A percentile compares a stretch with the other conserved stretches of the same genome.
Conservation (phyloP, 2,797 vertebrate species). For the Alcedo quadribrachys region DNA sequence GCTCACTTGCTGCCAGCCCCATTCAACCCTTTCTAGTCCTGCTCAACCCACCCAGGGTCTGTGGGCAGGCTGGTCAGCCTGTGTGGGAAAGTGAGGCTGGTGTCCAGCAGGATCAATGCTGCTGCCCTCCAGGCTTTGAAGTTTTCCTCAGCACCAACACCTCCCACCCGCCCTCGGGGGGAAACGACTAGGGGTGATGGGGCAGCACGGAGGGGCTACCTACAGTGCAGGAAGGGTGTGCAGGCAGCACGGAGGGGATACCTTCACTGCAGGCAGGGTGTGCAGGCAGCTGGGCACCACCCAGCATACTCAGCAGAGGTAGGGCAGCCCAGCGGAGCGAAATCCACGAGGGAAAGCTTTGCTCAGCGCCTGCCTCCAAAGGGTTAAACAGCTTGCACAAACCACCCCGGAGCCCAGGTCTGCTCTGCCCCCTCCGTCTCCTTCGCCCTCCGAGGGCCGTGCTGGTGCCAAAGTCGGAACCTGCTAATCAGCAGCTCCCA, state of each 20-base stretch:
- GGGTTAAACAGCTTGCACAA: slow-evolving; percentile 33
- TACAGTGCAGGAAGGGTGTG: neutral
- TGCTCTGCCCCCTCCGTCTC: slow-evolving; percentile 8
- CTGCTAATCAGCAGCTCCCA: slow-evolving; percentile 77
- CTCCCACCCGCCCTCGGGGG: fast-evolving
- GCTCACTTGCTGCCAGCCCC: no score
- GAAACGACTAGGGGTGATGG: fast-evolving
- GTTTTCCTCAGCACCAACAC: neutral
- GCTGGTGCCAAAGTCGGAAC: slow-evolving; percentile 79
- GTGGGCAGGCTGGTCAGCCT: neutral
- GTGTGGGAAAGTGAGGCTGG: neutral
- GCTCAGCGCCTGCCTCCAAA: neutral
- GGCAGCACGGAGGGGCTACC: neutral
- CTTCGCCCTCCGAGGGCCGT: slow-evolving; percentile 34
- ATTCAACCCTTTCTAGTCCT: no score
- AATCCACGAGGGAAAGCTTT: neutral
- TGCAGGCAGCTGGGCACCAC: neutral
- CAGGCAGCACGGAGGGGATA: neutral
- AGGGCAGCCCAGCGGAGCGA: neutral
- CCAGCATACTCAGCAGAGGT: neutral
- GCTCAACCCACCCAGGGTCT: neutral
- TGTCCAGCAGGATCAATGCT: neutral
- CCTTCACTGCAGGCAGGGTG: neutral
- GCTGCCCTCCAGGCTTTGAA: neutral
- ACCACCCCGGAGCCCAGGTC: neutral